Base-by-base conservation (phyloP, 1,140 invertebrate genomes). In the Caerostris darwini region DNA sequence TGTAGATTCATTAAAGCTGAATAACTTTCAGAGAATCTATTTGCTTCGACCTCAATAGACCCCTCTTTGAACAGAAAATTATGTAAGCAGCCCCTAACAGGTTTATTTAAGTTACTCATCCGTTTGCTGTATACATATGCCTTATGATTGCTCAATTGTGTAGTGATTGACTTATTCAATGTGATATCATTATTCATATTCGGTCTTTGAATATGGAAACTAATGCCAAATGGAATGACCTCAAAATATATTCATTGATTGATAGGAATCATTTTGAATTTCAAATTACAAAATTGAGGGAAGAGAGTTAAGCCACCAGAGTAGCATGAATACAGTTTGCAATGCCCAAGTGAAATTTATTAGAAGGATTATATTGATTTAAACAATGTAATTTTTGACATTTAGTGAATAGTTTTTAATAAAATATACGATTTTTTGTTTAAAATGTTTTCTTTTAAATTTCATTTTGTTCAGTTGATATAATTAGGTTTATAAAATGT, bases 21-120 rank as follows among this genome's bases (percentile, higher is more conserved):
- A 10, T 77, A 77, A 50, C 53, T 50, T 10, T 12, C n/a, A 77
- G 34, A 53, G 71, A 77, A 53, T 77, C 34, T 34, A 34, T 71
- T 71, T 50, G 50, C 69, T 34, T 71, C 10, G 19, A 5, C 34
- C 3, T 8, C 71, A 77, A 77, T 77, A 50, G 12, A 77, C 53
- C 50, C 34, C 71, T 77, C 34, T 12, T 50, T 77, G 7, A 77
- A 34, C 19, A 50, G 34, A 50, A 77, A 77, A 77, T 77, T 53
- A 77, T 53, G 34, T 77, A 77, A 77, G 50, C 50, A 77, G 10
- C 50, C 19, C 8, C 71, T 50, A 53, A 77, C 71, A 8, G 71
- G 71, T 77, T 53, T 77, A 12, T 77, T 77, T 77, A 77, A 77
- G 71, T 77, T 77, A 77, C 19, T 77, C 19, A 77, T 12, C 71